Conservation (phyloP, 2,113 vertebrate genomes). For the Tupaia tana region DNA sequence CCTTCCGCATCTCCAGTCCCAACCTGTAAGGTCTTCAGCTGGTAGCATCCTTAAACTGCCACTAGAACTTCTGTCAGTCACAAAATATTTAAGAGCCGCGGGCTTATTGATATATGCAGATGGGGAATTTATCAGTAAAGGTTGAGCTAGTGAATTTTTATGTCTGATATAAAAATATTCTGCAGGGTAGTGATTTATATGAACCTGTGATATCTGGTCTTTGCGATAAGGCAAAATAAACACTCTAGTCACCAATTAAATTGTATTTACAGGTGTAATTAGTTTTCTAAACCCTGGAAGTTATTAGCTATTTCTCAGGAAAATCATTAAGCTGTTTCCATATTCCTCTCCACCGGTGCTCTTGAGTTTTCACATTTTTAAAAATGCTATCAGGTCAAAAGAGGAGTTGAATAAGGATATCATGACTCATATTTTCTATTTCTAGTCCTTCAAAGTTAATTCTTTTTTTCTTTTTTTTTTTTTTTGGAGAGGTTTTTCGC, state of each 20-base stretch:
- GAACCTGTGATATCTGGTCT: background rate
- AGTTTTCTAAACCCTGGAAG: background rate
- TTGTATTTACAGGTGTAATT: background rate
- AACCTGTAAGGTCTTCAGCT: background rate
- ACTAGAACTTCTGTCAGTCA: background rate
- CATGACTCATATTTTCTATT: slow-evolving; percentile 1
- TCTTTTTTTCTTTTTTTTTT: too few species aligned
- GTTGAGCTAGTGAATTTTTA: background rate
- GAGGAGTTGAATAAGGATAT: background rate
- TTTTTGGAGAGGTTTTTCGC: too few species aligned
- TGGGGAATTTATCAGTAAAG: background rate
- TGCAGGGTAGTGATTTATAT: background rate
- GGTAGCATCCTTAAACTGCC: background rate
- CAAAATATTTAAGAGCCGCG: background rate
- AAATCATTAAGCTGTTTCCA: slow-evolving; percentile 15
- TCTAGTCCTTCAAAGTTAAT: background rate
- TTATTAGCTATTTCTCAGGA: slow-evolving; percentile 44
- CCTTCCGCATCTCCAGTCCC: background rate
- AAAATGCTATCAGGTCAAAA: slow-evolving; percentile 28
- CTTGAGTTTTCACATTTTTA: slow-evolving; percentile 39
- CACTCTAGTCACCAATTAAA: background rate
- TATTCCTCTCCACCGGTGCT: background rate
- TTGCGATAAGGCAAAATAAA: slow-evolving; percentile 48
- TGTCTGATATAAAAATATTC: slow-evolving; percentile 27
- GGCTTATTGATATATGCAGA: background rate